phyloP scores from a whole-genome alignment of 2,797 vertebrate genomes.

The Microchirus variegatus region DNA sequence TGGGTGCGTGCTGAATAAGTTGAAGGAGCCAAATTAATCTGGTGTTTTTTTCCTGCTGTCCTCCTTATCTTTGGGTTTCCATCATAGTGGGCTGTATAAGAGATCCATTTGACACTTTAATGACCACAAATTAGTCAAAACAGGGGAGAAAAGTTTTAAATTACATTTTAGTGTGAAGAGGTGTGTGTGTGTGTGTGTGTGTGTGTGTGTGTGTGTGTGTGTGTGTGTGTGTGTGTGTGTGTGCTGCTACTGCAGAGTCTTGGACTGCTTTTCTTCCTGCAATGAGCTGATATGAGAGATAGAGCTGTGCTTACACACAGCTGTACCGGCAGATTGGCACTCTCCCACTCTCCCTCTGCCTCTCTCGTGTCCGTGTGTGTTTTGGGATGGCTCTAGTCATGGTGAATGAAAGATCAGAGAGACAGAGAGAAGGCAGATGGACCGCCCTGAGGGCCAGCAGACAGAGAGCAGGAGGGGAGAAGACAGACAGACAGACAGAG shows the following conservation, averaged over 20 bases:
- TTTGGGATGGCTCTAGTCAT: conserved; percentile 77
- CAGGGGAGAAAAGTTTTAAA: too few relatives aligned
- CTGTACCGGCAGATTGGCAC: conserved; percentile 73
- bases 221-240: conserved; percentile 10
- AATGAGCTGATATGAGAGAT: conserved; percentile 73
- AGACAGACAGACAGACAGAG: conserved; percentile 19
- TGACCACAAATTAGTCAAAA: too few relatives aligned
- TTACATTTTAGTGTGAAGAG: conserved; percentile 4
- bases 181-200: not conserved
- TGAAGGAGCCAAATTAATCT: too few relatives aligned
- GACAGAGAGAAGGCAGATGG: conserved; percentile 74
- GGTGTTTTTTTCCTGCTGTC: too few relatives aligned
- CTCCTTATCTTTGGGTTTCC: too few relatives aligned
- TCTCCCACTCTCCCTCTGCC: not conserved
- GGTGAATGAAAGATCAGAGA: conserved; percentile 82
- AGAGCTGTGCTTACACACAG: conserved; percentile 74
- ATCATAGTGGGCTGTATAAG: too few relatives aligned
- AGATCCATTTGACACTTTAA: too few relatives aligned
- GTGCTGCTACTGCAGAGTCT: conserved; percentile 22
- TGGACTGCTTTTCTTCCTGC: conserved; percentile 70
- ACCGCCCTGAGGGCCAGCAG: conserved; percentile 70
- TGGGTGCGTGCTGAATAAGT: too few relatives aligned
- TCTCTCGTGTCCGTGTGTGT: conserved; percentile 6
- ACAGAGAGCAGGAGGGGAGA: conserved; percentile 54
- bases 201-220: not conserved